Conservation (phyloP, 2,113 vertebrate genomes). For the Python bivittatus region DNA sequence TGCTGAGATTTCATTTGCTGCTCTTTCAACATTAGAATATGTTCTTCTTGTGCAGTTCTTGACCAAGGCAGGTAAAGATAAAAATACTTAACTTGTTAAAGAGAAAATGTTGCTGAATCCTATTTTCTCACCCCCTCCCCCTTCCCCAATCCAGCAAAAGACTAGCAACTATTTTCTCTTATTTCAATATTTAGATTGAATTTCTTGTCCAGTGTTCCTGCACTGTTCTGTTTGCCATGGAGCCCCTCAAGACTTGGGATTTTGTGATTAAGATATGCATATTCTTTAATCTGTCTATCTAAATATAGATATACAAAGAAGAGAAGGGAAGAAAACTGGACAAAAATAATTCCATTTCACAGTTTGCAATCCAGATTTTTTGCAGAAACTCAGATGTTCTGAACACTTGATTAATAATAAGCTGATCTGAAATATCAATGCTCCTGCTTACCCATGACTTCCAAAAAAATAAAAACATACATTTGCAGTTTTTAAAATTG, state of each 20-base stretch:
- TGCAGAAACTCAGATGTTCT: too few species aligned
- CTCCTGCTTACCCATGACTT: too few species aligned
- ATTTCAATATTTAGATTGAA: background rate
- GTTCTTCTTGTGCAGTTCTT: background rate
- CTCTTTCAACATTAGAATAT: background rate
- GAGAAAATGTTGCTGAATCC: background rate
- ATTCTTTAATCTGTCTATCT: background rate
- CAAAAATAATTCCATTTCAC: background rate
- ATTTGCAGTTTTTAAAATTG: too few species aligned
- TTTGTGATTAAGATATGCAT: background rate
- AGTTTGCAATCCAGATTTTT: too few species aligned
- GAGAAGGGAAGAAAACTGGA: background rate
- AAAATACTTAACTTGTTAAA: conserved; percentile 42
- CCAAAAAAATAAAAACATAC: too few species aligned
- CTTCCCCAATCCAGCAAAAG: background rate
- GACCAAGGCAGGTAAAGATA: conserved; percentile 8
- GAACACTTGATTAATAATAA: too few species aligned
- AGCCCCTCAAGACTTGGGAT: background rate
- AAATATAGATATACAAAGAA: background rate
- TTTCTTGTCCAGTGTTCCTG: background rate
- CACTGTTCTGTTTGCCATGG: background rate
- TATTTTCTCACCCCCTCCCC: too few species aligned
- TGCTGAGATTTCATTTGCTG: background rate
- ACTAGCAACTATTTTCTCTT: background rate
- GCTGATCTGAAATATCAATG: too few species aligned